Evolutionary conservation across 2,113 vertebrate species (phyloP), one percentile per base, ranked within the genome.

Genomic region (Anguilla japonica): DNA sequence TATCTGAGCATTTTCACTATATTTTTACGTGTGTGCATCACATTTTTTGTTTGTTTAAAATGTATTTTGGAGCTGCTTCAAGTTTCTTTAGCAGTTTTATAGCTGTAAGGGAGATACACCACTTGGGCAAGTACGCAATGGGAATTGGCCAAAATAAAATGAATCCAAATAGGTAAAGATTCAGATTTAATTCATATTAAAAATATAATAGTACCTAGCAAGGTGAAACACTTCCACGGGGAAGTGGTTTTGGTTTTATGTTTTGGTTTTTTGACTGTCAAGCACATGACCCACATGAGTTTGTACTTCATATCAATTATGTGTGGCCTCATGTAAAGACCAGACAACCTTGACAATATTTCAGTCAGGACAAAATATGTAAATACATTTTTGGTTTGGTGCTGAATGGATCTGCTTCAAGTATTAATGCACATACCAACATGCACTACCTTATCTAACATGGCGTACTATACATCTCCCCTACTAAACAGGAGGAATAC

Each of bases 1-100:
- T 97, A 96, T 94, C 90, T 87, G 90, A 86, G 87, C 80, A 82
- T 92, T 88, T 90, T 88, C 89, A 87, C 79, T 90, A 82, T 85
- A 84, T 2, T 84, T 83, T 92, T 82, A 46, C 81, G 60, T 82
- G 3, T 41, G 11, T n/a, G 39, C 84, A 81, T 85, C 82, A 29
- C 16, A 3, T 20, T 75, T 82, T 56, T 60, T 43, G 86, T 63
- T 79, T n/a, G 46, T 67, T 63, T 86, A 18, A 83, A 83, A 60
- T 67, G 56, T 13, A 22, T 67, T 86, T 16, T 14, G 34, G 11
- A 53, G 34, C 6, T 90, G 81, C 79, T 81, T 84, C 78, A n/a
- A 3, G 5, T 81, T 46, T 81, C 80, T 26, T 41, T 22, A 22
- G 7, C 80, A 75, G 63, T 39, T 20, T 4, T 41, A 1, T 2